Conservation (phyloP, 64 coral and sea anemone genomes). For the Cladopsammia gracilis region DNA sequence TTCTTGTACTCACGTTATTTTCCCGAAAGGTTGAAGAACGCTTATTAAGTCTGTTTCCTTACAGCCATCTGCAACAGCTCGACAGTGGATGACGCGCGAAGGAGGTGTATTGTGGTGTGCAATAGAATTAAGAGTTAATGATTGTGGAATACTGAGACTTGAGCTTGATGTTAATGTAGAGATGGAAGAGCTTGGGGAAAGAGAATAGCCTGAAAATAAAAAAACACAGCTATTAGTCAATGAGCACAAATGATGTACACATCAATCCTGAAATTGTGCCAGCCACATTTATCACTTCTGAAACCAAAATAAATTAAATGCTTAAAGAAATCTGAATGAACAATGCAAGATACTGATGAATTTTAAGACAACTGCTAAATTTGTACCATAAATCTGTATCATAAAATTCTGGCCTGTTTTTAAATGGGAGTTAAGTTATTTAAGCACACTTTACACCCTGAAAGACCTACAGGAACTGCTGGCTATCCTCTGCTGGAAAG, state of each 20-base stretch:
- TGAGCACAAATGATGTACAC: constrained; percentile 30
- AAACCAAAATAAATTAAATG: neutral
- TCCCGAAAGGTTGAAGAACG: constrained; percentile 98
- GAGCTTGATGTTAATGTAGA: constrained; percentile 76
- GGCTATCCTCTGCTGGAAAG: neutral
- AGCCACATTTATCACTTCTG: neutral
- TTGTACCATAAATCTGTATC: neutral
- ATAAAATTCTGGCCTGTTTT: neutral
- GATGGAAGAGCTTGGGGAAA: constrained; percentile 71
- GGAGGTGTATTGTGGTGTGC: constrained; percentile 96
- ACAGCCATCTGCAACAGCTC: constrained; percentile 97
- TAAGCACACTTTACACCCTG: no score
- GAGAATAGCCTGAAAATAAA: constrained; percentile 69
- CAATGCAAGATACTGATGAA: constrained; percentile 5
- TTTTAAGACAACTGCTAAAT: neutral
- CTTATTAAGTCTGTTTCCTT: constrained; percentile 96
- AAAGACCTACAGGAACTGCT: neutral
- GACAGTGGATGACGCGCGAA: constrained; percentile 94
- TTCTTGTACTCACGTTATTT: constrained; percentile 94
- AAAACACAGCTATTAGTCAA: neutral
- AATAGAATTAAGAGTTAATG: constrained; percentile 74
- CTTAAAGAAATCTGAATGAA: neutral
- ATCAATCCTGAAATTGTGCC: neutral
- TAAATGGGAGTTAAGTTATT: no score
- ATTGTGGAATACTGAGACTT: constrained; percentile 57